phyloP scores from a whole-genome alignment of 2,888 invertebrate genomes.

The Pyrochroa serraticornis region DNA sequence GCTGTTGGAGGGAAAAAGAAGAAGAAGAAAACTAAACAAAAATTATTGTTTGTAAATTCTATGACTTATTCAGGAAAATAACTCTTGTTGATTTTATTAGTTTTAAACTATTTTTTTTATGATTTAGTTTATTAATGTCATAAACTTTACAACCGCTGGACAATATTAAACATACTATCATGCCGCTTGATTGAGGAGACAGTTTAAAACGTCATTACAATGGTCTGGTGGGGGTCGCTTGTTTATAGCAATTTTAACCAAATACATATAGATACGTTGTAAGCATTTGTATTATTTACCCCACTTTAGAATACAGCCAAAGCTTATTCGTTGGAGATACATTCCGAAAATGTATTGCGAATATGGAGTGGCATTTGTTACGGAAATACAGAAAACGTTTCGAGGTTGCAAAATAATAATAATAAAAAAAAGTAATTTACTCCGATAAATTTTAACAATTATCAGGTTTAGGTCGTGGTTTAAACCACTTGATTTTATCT shows the following conservation, averaged over 20 bases:
- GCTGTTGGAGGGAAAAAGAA: constrained; percentile 61
- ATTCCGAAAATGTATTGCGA: too few relatives aligned
- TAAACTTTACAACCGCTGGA: neutral
- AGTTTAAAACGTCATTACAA: too few relatives aligned
- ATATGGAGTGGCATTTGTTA: too few relatives aligned
- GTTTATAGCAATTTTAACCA: neutral
- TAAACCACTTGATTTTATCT: too few relatives aligned
- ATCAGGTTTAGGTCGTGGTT: too few relatives aligned
- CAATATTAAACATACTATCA: neutral
- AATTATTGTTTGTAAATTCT: constrained; percentile 55
- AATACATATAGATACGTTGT: too few relatives aligned
- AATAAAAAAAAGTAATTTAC: too few relatives aligned
- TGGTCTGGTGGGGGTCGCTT: constrained; percentile 5
- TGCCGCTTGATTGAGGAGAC: too few relatives aligned
- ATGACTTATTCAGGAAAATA: constrained; percentile 42
- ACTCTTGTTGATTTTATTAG: constrained; percentile 8
- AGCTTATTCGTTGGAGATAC: neutral
- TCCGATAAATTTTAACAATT: too few relatives aligned
- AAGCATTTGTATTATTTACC: constrained; percentile 8
- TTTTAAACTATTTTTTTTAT: constrained; percentile 14
- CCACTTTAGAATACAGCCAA: neutral
- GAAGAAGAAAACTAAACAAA: constrained; percentile 78
- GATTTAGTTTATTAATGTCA: neutral
- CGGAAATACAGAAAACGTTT: too few relatives aligned
- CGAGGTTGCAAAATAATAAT: too few relatives aligned